phyloP scores from a whole-genome alignment of 2,797 vertebrate species.

The Eulemur coronatus region DNA sequence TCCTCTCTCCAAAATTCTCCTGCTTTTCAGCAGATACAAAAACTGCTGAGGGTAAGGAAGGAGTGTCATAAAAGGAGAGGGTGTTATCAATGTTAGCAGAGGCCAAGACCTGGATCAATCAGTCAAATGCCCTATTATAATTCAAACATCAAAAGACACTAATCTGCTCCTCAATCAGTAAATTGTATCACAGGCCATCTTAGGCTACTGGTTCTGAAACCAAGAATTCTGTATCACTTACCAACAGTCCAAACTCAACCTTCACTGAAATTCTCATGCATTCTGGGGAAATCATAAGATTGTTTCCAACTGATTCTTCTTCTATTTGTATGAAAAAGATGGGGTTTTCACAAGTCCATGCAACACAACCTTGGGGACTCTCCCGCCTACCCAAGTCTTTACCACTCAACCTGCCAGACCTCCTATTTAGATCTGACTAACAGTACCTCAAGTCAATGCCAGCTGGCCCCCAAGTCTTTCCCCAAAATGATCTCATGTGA shows the following conservation, averaged over 20 bases:
- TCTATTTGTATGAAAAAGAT: background rate
- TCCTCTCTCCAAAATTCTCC: background rate
- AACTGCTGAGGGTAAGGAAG: background rate
- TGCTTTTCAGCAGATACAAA: background rate
- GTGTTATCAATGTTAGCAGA: background rate
- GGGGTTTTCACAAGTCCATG: background rate
- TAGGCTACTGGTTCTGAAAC: background rate
- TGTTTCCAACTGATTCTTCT: background rate
- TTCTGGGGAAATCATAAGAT: background rate
- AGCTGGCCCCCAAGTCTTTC: background rate
- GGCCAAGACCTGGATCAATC: background rate
- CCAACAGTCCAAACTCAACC: background rate
- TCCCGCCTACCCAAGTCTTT: background rate
- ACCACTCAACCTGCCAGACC: too few species aligned
- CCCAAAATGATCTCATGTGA: background rate
- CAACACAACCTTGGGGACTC: background rate
- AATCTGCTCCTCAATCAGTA: background rate
- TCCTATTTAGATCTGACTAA: too few species aligned
- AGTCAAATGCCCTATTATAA: background rate
- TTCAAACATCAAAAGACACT: background rate
- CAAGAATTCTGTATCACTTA: background rate
- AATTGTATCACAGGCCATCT: background rate
- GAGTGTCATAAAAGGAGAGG: background rate
- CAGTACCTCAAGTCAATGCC: background rate
- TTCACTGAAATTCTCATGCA: background rate